Evolutionary conservation across 2,797 vertebrate species (phyloP).

Genomic region (Coendou prehensilis): DNA sequence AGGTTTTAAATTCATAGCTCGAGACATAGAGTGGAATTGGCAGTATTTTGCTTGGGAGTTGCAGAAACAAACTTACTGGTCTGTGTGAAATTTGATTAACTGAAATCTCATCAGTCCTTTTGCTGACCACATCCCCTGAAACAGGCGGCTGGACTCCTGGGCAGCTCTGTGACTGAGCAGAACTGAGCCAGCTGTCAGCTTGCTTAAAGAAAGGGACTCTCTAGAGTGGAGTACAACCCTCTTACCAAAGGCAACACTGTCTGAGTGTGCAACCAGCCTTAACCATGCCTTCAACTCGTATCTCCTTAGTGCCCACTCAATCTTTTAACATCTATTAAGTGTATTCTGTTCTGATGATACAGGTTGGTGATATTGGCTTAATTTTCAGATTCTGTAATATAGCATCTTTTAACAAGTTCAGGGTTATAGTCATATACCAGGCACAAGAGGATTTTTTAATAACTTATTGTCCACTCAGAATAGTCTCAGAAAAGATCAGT

Average conservation of each 20-base stretch:
- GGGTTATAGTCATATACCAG: neutral
- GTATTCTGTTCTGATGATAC: neutral
- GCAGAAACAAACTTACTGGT: constrained; percentile 58
- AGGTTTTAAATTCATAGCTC: constrained; percentile 44
- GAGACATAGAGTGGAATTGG: constrained; percentile 44
- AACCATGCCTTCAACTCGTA: neutral
- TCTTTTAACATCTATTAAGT: neutral
- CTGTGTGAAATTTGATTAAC: constrained; percentile 73
- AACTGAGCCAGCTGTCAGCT: constrained; percentile 60
- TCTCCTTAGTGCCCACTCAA: neutral
- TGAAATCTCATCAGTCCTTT: constrained; percentile 54
- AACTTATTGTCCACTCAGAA: neutral
- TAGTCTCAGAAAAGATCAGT: neutral
- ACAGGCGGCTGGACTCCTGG: constrained; percentile 50
- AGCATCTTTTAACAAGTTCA: neutral
- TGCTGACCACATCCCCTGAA: constrained; percentile 64
- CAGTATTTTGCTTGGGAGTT: constrained; percentile 50
- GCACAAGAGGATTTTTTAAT: neutral
- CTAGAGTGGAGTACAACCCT: neutral
- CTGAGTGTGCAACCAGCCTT: neutral
- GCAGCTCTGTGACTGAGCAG: constrained; percentile 35
- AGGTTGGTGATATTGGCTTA: neutral
- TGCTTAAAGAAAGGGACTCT: neutral
- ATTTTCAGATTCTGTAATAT: constrained; percentile 35
- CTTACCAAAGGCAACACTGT: neutral